Evolutionary conservation across 2,888 invertebrate species (phyloP).

Genomic region (Drosophila infuscata): DNA sequence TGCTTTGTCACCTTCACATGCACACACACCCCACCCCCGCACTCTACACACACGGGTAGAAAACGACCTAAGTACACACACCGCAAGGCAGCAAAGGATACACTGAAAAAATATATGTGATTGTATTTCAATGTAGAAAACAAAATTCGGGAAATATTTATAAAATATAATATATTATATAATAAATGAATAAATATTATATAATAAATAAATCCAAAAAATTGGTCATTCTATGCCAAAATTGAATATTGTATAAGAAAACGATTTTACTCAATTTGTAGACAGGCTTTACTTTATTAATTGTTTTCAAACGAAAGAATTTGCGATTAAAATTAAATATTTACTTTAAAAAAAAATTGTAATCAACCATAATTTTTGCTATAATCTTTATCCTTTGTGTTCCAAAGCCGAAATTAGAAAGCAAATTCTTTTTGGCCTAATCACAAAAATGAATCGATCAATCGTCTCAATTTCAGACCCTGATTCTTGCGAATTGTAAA

Average conservation of each 20-base stretch:
- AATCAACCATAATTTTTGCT: neutral
- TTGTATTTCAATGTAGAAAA: neutral
- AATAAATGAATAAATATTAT: neutral
- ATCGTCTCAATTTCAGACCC: neutral
- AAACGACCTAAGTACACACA: slow-evolving; percentile 42
- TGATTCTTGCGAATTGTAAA: neutral
- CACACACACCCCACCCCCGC: slow-evolving; percentile 3
- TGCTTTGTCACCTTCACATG: slow-evolving; percentile 1
- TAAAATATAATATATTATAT: neutral
- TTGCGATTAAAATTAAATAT: too few species aligned
- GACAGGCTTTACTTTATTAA: neutral
- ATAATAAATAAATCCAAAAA: neutral
- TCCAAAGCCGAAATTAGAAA: neutral
- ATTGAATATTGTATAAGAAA: neutral
- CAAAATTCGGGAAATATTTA: neutral
- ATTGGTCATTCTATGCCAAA: neutral
- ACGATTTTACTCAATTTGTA: neutral
- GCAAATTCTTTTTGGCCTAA: neutral
- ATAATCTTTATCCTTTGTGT: neutral
- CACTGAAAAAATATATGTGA: neutral
- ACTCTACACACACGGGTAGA: slow-evolving; percentile 31
- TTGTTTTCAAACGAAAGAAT: too few species aligned
- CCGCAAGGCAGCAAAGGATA: slow-evolving; percentile 27
- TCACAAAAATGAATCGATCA: neutral
- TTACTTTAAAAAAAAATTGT: neutral